Evolutionary conservation across 2,797 vertebrate species (phyloP).

Genomic region (Enteromius afrohamiltoni): DNA sequence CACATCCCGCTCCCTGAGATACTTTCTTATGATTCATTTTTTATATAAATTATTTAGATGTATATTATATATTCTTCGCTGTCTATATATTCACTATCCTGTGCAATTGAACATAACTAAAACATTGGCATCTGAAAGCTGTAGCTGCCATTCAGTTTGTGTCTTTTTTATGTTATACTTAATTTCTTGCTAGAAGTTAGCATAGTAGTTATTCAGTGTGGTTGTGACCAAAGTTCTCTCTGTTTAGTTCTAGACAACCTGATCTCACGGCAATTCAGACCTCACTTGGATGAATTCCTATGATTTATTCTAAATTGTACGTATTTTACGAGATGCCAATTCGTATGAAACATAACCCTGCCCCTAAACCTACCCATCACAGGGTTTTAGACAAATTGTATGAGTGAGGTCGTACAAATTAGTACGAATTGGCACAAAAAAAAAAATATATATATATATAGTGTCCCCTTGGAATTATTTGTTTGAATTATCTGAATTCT

Average conservation of each 20-base stretch:
- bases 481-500: too few relatives aligned
- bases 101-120: neutral
- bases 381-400: too few relatives aligned
- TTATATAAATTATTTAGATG: neutral
- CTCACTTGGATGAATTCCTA: too few relatives aligned
- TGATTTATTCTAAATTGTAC: too few relatives aligned
- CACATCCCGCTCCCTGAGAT: neutral
- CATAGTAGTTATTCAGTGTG: neutral
- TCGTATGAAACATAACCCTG: too few relatives aligned
- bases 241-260: neutral
- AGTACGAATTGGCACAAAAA: too few relatives aligned
- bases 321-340: too few relatives aligned
- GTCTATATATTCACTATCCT: neutral
- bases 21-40: neutral
- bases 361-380: too few relatives aligned
- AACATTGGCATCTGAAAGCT: neutral
- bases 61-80: neutral
- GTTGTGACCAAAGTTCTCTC: neutral
- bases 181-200: neutral
- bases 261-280: too few relatives aligned
- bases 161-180: neutral
- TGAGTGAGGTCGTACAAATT: too few relatives aligned
- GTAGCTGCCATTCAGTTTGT: neutral
- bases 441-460: too few relatives aligned
- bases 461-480: too few relatives aligned